Evolutionary conservation across 2,113 vertebrate species (phyloP).

Genomic region (Microcebus ravelobensis): DNA sequence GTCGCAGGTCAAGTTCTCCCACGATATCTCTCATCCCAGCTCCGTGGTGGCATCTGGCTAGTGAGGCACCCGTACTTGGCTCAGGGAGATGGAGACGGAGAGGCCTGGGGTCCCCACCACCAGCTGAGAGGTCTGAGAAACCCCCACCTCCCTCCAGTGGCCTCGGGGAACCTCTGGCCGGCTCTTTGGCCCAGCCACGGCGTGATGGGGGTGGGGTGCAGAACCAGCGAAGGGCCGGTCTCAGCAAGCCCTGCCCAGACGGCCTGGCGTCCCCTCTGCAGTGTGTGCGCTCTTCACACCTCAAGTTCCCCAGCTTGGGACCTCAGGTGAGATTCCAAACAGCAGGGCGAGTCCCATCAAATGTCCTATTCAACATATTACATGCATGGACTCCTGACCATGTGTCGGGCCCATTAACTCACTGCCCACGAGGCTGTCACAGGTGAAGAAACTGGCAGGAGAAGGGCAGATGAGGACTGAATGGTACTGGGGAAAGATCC

Average conservation of each 20-base stretch:
- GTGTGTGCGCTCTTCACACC: not conserved
- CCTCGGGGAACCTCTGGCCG: not conserved
- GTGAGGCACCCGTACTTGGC: not conserved
- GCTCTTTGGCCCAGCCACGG: no score
- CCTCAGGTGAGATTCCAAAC: not conserved
- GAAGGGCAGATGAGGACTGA: not conserved
- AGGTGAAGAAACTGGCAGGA: not conserved
- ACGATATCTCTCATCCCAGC: not conserved
- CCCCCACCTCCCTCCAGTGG: not conserved
- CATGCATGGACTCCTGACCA: not conserved
- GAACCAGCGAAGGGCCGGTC: not conserved
- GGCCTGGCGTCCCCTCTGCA: not conserved
- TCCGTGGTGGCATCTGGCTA: not conserved
- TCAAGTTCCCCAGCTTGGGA: not conserved
- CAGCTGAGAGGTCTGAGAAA: not conserved
- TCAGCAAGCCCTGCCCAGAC: not conserved
- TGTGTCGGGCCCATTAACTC: not conserved
- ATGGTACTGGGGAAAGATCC: not conserved
- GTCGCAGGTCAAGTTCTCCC: not conserved
- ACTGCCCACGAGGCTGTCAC: not conserved
- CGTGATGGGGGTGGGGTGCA: not conserved
- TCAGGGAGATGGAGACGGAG: not conserved
- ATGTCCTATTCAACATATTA: not conserved
- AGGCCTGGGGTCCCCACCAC: not conserved
- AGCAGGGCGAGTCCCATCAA: not conserved